These are phyloP conservation scores for Drosophila macrothrix DNA, from an alignment of 2,888 invertebrate genomes.

Conservation along the genomic window DNA sequence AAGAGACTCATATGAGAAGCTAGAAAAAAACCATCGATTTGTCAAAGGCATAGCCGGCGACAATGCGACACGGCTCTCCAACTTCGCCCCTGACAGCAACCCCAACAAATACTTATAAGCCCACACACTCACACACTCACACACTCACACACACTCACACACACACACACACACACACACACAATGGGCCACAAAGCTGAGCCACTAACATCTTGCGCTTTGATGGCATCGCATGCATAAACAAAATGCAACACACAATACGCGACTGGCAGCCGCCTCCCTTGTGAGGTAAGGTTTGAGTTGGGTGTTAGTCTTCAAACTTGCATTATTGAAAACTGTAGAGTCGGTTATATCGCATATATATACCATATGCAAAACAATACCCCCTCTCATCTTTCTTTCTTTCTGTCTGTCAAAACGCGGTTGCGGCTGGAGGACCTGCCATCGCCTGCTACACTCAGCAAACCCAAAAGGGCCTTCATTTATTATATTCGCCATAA, in stretches of 20 bases:
- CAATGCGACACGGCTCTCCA: not conserved
- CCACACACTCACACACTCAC: not conserved
- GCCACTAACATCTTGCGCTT: slow-evolving; percentile 54
- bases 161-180: not conserved
- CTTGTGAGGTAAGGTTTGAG: not conserved
- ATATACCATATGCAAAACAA: slow-evolving; percentile 44
- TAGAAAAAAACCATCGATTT: slow-evolving; percentile 60
- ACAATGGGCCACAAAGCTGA: slow-evolving; percentile 6
- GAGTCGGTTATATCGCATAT: slow-evolving; percentile 23
- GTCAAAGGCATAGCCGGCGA: slow-evolving; percentile 31
- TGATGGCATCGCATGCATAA: slow-evolving; percentile 72
- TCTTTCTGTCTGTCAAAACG: slow-evolving; percentile 17
- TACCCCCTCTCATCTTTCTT: not conserved
- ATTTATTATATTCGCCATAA: not conserved
- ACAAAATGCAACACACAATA: slow-evolving; percentile 76
- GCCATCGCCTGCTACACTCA: not conserved
- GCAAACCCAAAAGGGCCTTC: not conserved
- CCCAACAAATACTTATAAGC: not conserved
- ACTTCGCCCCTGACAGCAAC: not conserved
- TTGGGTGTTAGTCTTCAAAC: slow-evolving; percentile 51
- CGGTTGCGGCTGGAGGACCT: slow-evolving; percentile 31
- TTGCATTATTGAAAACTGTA: slow-evolving; percentile 74
- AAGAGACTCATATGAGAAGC: too few relatives aligned
- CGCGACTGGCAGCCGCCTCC: slow-evolving; percentile 26
- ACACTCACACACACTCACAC: not conserved